A percentile compares a stretch with the other conserved stretches of the same genome.
Evolutionary conservation across 2,888 invertebrate species (phyloP).

Genomic region (Drosophila incognita): DNA sequence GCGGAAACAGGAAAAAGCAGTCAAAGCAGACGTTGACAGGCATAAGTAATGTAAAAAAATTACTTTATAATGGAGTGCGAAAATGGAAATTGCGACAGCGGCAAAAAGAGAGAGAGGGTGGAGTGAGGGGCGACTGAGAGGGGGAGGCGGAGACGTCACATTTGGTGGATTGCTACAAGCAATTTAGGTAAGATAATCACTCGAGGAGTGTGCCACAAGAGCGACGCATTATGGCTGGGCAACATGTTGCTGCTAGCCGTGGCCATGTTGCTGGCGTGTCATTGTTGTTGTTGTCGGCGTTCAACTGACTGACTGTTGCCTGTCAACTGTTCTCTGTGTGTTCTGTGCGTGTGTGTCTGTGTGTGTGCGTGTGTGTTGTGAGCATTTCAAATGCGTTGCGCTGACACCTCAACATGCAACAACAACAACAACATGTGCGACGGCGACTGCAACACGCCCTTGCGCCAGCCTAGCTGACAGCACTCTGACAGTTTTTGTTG

Average conservation of each 20-base stretch:
- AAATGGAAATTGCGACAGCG: slow-evolving; percentile 74
- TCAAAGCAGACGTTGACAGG: slow-evolving; percentile 74
- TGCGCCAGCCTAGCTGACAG: slow-evolving; percentile 79
- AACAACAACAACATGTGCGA: slow-evolving; percentile 39
- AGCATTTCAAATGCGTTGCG: slow-evolving; percentile 80
- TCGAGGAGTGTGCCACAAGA: slow-evolving; percentile 42
- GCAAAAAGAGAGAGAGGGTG: slow-evolving; percentile 2
- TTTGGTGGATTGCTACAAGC: slow-evolving; percentile 77
- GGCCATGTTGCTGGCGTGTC: slow-evolving; percentile 50
- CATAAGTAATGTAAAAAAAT: slow-evolving; percentile 81
- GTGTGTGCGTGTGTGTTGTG: slow-evolving; percentile 5
- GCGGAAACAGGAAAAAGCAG: slow-evolving; percentile 72
- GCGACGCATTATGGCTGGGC: slow-evolving; percentile 35
- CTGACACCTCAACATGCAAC: slow-evolving; percentile 74
- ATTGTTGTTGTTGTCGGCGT: slow-evolving; percentile 22
- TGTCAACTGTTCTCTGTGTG: slow-evolving; percentile 69
- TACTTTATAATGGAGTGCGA: slow-evolving; percentile 82
- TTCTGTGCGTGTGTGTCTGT: slow-evolving; percentile 14
- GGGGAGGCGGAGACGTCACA: slow-evolving; percentile 40
- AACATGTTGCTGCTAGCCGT: slow-evolving; percentile 63
- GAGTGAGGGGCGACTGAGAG: background rate
- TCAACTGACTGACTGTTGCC: slow-evolving; percentile 67
- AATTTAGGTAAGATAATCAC: slow-evolving; percentile 80
- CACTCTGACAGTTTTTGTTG: slow-evolving; percentile 84
- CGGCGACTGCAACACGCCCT: slow-evolving; percentile 37